Conservation (phyloP, 2,113 vertebrate genomes). For the Amphiprion ocellaris region DNA sequence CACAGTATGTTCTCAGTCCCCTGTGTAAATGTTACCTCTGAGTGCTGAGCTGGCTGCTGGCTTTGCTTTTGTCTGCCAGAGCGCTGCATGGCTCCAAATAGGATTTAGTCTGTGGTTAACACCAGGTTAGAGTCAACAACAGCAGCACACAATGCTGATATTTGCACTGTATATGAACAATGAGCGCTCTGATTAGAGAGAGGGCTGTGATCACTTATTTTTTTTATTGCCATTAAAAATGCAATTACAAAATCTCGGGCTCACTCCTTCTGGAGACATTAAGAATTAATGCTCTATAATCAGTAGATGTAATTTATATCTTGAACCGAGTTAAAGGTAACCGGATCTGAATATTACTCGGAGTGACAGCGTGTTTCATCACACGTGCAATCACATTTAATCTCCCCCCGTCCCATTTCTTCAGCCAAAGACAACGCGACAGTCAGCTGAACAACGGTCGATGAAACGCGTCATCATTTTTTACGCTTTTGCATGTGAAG, state of each 20-base stretch:
- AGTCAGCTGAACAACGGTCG: constrained; percentile 23
- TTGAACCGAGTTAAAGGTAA: constrained; percentile 55
- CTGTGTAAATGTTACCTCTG: constrained; percentile 77
- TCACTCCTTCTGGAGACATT: constrained; percentile 36
- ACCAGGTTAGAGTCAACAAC: constrained; percentile 70
- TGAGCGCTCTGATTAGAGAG: constrained; percentile 23
- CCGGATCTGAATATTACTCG: constrained; percentile 12
- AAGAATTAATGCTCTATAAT: constrained; percentile 57
- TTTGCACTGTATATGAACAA: constrained; percentile 55
- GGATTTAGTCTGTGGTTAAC: constrained; percentile 75
- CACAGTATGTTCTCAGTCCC: constrained; percentile 73
- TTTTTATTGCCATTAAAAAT: constrained; percentile 48
- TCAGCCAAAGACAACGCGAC: constrained; percentile 43
- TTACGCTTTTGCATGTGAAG: constrained; percentile 54
- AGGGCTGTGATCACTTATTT: constrained; percentile 31
- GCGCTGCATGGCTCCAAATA: constrained; percentile 64
- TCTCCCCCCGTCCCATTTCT: constrained; percentile 47
- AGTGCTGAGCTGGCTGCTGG: constrained; percentile 76
- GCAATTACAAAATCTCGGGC: constrained; percentile 40
- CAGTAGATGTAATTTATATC: constrained; percentile 48
- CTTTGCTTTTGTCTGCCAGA: constrained; percentile 73
- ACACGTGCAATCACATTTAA: constrained; percentile 46
- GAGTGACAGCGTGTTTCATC: constrained; percentile 54
- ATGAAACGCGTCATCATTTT: constrained; percentile 48
- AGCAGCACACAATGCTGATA: constrained; percentile 31